Conservation (phyloP, 2,797 vertebrate species). For the Pseudochirops corinnae region DNA sequence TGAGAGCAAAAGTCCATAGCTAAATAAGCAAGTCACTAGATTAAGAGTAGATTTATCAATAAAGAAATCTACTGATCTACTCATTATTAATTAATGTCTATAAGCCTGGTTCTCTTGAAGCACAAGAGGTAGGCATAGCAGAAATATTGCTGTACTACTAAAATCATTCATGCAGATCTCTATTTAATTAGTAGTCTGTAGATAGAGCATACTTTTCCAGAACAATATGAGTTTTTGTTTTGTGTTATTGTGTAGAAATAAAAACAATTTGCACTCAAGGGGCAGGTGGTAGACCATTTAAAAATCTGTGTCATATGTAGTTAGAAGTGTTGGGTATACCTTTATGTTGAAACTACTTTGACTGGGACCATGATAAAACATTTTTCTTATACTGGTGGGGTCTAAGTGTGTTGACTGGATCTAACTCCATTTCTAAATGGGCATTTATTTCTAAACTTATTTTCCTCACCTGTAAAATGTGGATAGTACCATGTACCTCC, state of each 20-base stretch:
- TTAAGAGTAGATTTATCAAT: background rate
- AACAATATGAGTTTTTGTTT: background rate
- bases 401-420: background rate
- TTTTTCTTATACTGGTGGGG: background rate
- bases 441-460: background rate
- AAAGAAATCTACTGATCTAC: background rate
- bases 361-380: background rate
- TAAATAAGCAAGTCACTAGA: background rate
- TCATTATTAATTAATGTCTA: background rate
- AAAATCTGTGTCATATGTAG: background rate
- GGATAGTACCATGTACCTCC: background rate
- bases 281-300: background rate
- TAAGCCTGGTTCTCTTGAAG: background rate
- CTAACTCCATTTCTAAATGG: background rate
- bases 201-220: background rate
- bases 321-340: background rate
- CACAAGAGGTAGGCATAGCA: background rate
- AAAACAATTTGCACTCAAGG: background rate
- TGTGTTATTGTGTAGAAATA: background rate
- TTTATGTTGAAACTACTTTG: background rate
- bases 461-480: background rate
- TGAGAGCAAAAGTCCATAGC: background rate
- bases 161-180: background rate
- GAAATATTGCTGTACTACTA: background rate
- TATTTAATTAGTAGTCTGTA: background rate